Percentiles rank a stretch among this genome's conserved stretches.
Evolutionary conservation across 2,888 invertebrate species (phyloP).

Genomic region (Agrypnus murinus): DNA sequence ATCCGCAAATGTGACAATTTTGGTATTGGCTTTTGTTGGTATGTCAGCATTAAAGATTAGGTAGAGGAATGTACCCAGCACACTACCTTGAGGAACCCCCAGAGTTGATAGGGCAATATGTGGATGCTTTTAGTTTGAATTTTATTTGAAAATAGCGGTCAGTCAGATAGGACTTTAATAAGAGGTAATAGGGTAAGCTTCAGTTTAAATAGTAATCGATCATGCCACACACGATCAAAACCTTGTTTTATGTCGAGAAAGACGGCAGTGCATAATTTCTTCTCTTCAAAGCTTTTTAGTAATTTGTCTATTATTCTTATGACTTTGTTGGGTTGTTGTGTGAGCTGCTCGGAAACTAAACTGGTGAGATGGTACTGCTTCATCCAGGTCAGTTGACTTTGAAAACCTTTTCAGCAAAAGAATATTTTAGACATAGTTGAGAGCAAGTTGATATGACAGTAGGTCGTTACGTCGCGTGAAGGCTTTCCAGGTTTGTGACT

Average conservation of each 20-base stretch:
- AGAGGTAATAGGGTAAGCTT: constrained; percentile 2
- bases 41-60: constrained; percentile 3
- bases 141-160: constrained; percentile 14
- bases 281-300: constrained; percentile 8
- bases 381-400: too few relatives aligned
- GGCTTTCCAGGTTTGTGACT: too few relatives aligned
- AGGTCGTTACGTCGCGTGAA: too few relatives aligned
- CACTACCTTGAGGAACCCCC: constrained; percentile 1
- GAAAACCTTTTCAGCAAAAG: too few relatives aligned
- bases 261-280: constrained; percentile 2
- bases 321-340: constrained; percentile 13
- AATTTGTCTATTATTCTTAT: constrained; percentile 11
- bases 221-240: constrained; percentile 1
- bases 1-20: not conserved
- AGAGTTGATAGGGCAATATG: constrained; percentile 1
- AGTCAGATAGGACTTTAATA: too few relatives aligned
- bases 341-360: constrained; percentile 10
- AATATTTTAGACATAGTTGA: too few relatives aligned
- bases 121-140: constrained; percentile 1
- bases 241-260: constrained; percentile 6
- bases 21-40: constrained; percentile 2
- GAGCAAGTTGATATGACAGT: too few relatives aligned
- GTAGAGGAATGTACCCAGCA: not conserved
- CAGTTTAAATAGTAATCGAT: constrained; percentile 2
- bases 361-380: constrained; percentile 10